Percentiles rank a stretch among this genome's conserved stretches.
Evolutionary conservation across 2,113 vertebrate species (phyloP).

Genomic region (Ginglymostoma cirratum): DNA sequence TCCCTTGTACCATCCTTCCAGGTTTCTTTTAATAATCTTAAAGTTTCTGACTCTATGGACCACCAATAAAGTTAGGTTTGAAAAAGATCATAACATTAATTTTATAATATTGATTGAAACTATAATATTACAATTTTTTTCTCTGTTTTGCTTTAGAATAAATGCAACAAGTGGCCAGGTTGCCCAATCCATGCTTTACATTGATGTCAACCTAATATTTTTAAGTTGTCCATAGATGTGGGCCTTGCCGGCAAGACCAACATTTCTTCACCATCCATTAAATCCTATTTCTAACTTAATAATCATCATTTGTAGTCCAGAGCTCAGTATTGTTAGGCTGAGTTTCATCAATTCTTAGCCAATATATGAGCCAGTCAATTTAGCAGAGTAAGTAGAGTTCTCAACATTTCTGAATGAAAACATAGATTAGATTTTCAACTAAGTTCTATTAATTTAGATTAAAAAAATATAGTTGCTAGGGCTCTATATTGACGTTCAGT

Average conservation of each 20-base stretch:
- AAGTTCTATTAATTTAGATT: not conserved
- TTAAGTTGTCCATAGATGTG: not conserved
- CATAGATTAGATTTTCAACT: not conserved
- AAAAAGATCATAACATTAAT: not conserved
- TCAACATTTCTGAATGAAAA: not conserved
- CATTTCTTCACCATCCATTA: not conserved
- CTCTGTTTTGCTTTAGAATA: not conserved
- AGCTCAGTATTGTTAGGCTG: not conserved
- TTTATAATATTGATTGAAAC: not conserved
- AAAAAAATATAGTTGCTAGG: not conserved
- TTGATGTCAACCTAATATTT: not conserved
- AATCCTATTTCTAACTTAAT: not conserved
- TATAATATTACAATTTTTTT: not conserved
- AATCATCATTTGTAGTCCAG: not conserved
- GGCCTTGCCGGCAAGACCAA: not conserved
- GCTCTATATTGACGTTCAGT: not conserved
- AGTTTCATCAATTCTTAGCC: not conserved
- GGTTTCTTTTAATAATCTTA: not conserved
- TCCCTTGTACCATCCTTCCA: not conserved
- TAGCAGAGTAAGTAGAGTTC: not conserved
- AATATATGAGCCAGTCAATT: not conserved
- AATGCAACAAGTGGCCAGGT: not conserved
- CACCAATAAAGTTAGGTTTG: not conserved
- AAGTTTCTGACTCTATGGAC: not conserved
- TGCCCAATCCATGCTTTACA: not conserved